phyloP scores from a whole-genome alignment of 2,113 vertebrate genomes.

The Suncus etruscus region DNA sequence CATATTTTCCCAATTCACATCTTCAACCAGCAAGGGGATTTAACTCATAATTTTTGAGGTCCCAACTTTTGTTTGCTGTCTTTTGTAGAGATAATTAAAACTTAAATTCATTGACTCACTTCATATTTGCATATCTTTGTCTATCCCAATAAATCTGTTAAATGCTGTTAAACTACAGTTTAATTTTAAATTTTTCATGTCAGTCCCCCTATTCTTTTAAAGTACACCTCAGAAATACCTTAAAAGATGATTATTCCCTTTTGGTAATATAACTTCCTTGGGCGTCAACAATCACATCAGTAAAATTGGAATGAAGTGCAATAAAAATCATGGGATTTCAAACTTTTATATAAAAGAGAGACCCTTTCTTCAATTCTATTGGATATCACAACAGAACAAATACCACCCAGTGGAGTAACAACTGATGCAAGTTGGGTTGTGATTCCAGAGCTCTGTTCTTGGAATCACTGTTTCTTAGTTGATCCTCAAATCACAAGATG shows the following conservation, averaged over 20 bases:
- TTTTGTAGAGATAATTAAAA: slow-evolving; percentile 9
- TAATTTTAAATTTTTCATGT: slow-evolving; percentile 12
- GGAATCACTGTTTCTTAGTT: not conserved
- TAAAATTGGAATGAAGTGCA: not conserved
- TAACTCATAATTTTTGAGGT: not conserved
- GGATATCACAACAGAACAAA: not conserved
- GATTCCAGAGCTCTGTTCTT: not conserved
- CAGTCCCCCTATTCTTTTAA: not conserved
- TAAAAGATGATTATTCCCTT: not conserved
- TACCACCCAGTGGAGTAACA: not conserved
- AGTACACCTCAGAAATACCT: not conserved
- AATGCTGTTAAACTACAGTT: not conserved
- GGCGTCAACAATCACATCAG: not conserved
- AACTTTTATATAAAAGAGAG: not conserved
- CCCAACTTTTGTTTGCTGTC: not conserved
- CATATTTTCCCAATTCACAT: not conserved
- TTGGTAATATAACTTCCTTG: not conserved
- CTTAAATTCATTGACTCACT: slow-evolving; percentile 9
- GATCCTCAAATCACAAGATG: not conserved
- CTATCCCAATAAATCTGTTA: not conserved
- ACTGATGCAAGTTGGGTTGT: not conserved
- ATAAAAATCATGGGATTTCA: not conserved
- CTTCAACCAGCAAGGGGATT: not conserved
- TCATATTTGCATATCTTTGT: not conserved
- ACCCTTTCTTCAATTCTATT: not conserved